Base-by-base conservation (phyloP, 2,113 vertebrate species). In the Apteryx owenii region DNA sequence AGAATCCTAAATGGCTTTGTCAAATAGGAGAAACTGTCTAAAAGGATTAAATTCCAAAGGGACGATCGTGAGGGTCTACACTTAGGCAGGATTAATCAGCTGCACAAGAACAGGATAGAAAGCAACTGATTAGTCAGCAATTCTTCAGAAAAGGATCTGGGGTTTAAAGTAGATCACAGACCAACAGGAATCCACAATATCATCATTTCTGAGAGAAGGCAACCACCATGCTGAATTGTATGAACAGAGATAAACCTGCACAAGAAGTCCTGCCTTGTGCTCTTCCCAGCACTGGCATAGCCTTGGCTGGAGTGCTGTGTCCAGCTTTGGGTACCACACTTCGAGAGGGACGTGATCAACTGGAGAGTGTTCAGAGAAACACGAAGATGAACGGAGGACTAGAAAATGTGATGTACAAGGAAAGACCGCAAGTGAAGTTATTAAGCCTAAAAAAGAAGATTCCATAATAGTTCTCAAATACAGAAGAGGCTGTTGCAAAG, bases 211-310 rank as follows among this genome's bases (percentile, higher is more conserved):
- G 58, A 64, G 79, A 6, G 65, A 15, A 46, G 51, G 18, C 21
- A 28, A 15, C 31, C 23, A 7, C 53, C 2, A 1, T 0, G 36
- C 4, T 28, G 42, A 42, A 25, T 2, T 36, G 9, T 0, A 16
- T 0, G 7, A 17, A 26, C 44, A n/a, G 18, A 7, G 33, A 40
- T 19, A 31, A 28, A 28, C 29, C 54, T 9, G 42, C 31, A 33
- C 62, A 23, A 44, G 17, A 42, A 17, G 44, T 18, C 73, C 90
- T 25, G 58, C 65, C 44, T 9, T 7, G 18, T 10, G 50, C 56
- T 21, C 33, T 12, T 14, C 7, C 25, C 66, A 31, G 36, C 51
- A 8, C 12, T 4, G 42, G 42, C 26, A 48, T 8, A 48, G 46
- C 19, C 46, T 19, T 48, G 46, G 46, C 46, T 48, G 1, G 6